These are phyloP conservation scores for Scortum barcoo DNA, from an alignment of 2,113 vertebrate species.

Conservation along the genomic window DNA sequence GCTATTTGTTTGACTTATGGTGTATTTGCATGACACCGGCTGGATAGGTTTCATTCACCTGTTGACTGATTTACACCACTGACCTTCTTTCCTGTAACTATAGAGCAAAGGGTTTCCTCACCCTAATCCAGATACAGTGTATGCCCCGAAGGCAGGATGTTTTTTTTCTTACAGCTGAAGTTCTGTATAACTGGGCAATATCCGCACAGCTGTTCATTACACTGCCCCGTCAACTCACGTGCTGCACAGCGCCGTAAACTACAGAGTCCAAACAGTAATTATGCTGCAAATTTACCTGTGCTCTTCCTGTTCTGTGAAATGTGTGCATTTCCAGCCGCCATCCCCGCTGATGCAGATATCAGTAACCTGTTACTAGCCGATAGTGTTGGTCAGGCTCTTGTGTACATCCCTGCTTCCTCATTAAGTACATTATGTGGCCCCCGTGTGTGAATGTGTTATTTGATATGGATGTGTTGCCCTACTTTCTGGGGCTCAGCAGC, in stretches of 20 bases:
- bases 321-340: not conserved
- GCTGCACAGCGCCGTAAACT: conserved; percentile 12
- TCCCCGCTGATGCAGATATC: not conserved
- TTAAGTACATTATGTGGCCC: conserved; percentile 26
- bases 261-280: not conserved
- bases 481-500: conserved; percentile 44
- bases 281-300: conserved; percentile 4
- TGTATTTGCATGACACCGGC: conserved; percentile 27
- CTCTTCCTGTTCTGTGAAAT: not conserved
- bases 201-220: conserved; percentile 37
- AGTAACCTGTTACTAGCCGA: conserved; percentile 1
- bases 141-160: conserved; percentile 27
- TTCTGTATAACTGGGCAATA: conserved; percentile 2
- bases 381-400: not conserved
- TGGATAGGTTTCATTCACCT: conserved; percentile 28
- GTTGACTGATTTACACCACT: conserved; percentile 2
- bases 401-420: conserved; percentile 15
- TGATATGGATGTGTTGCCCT: conserved; percentile 36
- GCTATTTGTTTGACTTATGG: conserved; percentile 28
- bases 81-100: conserved; percentile 13
- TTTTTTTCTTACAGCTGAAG: conserved; percentile 28
- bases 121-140: not conserved
- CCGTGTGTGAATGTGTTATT: conserved; percentile 19
- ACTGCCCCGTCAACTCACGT: conserved; percentile 14
- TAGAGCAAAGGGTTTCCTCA: not conserved